phyloP scores from a whole-genome alignment of 2,888 invertebrate genomes.

The Lysandra bellargus region DNA sequence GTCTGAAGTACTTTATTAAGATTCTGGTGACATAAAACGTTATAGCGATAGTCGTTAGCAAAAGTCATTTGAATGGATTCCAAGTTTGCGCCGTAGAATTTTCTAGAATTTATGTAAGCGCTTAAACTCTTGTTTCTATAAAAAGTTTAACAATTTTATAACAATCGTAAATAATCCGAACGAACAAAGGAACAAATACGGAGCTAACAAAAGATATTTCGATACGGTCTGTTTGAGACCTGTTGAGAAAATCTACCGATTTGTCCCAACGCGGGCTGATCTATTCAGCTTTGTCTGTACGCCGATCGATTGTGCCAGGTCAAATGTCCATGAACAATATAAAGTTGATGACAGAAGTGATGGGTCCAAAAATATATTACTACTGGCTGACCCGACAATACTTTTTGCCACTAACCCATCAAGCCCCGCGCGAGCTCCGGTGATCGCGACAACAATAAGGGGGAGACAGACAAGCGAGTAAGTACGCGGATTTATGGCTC shows the following conservation, averaged over 20 bases:
- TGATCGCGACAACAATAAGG: no score
- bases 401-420: no score
- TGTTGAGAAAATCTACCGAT: neutral
- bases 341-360: neutral
- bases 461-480: no score
- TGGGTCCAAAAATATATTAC: neutral
- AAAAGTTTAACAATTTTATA: conserved; percentile 17
- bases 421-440: no score
- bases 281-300: conserved; percentile 8
- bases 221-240: conserved; percentile 9
- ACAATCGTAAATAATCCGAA: conserved; percentile 17
- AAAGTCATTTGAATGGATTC: conserved; percentile 24
- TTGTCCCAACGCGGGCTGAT: conserved; percentile 3
- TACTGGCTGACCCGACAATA: neutral
- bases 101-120: conserved; percentile 24
- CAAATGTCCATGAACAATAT: neutral
- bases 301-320: neutral
- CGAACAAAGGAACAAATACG: conserved; percentile 13
- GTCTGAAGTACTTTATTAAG: conserved; percentile 1
- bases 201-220: conserved; percentile 6
- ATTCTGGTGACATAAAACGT: conserved; percentile 30
- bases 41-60: conserved; percentile 27
- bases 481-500: no score
- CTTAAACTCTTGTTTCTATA: conserved; percentile 22
- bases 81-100: conserved; percentile 3